Evolutionary conservation across 2,797 vertebrate species (phyloP).

Genomic region (Phylloscopus collybita): DNA sequence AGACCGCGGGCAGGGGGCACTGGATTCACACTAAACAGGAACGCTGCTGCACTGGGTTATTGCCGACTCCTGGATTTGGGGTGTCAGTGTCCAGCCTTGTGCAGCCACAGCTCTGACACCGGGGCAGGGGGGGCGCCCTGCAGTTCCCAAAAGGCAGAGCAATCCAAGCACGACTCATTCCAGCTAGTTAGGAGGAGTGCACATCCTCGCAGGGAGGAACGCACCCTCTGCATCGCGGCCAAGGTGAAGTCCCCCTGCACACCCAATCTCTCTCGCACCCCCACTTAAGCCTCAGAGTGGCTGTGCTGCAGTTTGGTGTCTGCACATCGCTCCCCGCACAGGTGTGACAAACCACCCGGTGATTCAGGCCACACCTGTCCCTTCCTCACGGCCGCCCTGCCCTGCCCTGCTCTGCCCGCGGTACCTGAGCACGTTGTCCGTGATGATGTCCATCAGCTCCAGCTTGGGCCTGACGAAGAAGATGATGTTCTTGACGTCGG

Average conservation of each 20-base stretch:
- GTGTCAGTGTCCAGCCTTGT: background rate
- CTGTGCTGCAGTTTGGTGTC: accelerated
- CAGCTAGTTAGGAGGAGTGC: accelerated
- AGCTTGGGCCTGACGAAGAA: conserved; percentile 94
- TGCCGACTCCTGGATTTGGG: no score
- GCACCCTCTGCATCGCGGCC: accelerated
- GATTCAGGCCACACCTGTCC: background rate
- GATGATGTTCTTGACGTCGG: conserved; percentile 96
- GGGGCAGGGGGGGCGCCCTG: background rate
- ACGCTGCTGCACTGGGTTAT: accelerated
- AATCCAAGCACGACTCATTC: accelerated
- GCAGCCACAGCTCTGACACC: background rate
- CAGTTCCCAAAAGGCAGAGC: background rate
- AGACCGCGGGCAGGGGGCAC: background rate
- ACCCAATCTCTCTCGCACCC: accelerated
- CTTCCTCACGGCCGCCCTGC: background rate
- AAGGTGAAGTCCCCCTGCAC: no score
- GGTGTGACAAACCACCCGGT: accelerated
- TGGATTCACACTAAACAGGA: background rate
- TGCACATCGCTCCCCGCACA: accelerated
- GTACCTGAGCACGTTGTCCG: conserved; percentile 92
- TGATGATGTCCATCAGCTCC: conserved; percentile 97
- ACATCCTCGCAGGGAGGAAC: accelerated
- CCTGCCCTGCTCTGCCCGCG: no score
- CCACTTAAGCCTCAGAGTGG: accelerated